Conservation (phyloP, 2,888 invertebrate genomes). For the Diploptera punctata region DNA sequence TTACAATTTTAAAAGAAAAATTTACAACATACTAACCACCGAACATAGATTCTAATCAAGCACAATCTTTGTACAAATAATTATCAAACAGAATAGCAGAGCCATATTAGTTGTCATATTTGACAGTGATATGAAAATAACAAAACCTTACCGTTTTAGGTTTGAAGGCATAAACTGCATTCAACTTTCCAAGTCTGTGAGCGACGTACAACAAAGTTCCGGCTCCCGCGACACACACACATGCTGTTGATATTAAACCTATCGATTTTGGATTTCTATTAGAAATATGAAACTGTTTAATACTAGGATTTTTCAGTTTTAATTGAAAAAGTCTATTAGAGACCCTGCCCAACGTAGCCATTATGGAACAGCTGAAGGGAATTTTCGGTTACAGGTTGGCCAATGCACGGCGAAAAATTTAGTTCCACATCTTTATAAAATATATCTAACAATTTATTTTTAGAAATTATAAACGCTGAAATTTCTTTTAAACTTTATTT, state of each 20-base stretch:
- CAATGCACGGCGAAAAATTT: background rate
- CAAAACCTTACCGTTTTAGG: conserved; percentile 57
- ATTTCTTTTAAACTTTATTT: too few species aligned
- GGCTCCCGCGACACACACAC: conserved; percentile 56
- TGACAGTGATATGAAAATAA: background rate
- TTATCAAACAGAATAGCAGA: too few species aligned
- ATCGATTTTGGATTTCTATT: conserved; percentile 52
- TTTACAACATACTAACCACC: too few species aligned
- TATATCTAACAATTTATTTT: too few species aligned
- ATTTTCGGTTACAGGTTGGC: background rate
- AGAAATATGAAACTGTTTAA: conserved; percentile 53
- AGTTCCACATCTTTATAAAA: background rate
- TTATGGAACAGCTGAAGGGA: conserved; percentile 51
- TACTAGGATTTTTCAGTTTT: conserved; percentile 51
- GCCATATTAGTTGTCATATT: too few species aligned
- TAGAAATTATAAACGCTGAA: too few species aligned
- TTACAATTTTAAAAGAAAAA: too few species aligned
- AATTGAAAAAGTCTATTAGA: conserved; percentile 58
- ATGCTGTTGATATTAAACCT: conserved; percentile 34
- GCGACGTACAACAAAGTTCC: conserved; percentile 56
- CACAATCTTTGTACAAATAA: too few species aligned
- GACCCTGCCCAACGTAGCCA: conserved; percentile 60
- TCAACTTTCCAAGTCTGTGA: conserved; percentile 54
- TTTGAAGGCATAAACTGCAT: conserved; percentile 60
- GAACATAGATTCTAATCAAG: too few species aligned